Evolutionary conservation across 2,113 vertebrate species (phyloP).

Genomic region (Microtus ochrogaster): DNA sequence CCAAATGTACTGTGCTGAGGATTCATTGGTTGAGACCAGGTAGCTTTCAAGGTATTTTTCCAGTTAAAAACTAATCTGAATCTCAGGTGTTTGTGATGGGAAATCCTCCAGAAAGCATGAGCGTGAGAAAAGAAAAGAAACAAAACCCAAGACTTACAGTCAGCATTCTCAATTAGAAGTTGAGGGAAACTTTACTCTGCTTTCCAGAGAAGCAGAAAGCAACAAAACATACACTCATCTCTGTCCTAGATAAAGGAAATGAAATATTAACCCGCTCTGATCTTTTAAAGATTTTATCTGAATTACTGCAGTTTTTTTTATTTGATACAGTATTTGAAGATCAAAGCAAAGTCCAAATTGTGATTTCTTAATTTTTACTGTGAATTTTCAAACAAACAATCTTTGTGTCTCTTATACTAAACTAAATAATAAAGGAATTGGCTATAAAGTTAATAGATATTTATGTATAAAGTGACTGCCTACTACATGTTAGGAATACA

Average conservation of each 20-base stretch:
- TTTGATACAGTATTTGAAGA: constrained; percentile 26
- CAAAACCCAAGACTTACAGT: not conserved
- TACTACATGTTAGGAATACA: not conserved
- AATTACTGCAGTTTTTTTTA: not conserved
- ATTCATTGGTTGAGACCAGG: not conserved
- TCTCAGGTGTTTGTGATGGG: constrained; percentile 7
- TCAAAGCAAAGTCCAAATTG: not conserved
- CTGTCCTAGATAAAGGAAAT: not conserved
- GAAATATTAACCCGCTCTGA: not conserved
- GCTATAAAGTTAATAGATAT: not conserved
- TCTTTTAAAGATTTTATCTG: constrained; percentile 22
- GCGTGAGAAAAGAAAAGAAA: not conserved
- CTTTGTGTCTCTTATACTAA: not conserved
- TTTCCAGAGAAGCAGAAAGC: not conserved
- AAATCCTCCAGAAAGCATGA: not conserved
- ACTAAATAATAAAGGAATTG: not conserved
- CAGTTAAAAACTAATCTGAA: not conserved
- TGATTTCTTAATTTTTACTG: not conserved
- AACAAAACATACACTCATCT: constrained; percentile 21
- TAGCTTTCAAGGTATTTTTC: not conserved
- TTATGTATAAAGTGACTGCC: not conserved
- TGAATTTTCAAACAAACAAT: not conserved
- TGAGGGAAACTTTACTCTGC: not conserved
- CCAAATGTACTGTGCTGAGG: not conserved
- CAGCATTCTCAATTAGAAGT: not conserved